Conservation (phyloP, 2,797 vertebrate genomes). For the Chiloscyllium punctatum region DNA sequence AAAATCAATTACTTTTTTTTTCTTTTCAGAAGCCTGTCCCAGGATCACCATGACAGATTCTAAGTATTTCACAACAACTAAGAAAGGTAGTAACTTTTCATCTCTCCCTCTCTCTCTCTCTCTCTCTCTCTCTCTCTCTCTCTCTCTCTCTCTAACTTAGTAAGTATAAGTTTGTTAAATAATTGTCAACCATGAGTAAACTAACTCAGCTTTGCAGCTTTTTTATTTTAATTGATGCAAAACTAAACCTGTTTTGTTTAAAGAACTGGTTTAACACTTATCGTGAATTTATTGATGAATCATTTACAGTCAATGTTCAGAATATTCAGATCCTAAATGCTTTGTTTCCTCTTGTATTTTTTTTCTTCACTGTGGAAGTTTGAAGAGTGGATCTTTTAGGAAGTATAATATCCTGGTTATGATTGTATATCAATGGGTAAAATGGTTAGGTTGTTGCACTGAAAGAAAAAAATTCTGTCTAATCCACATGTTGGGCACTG, state of each 20-base stretch:
- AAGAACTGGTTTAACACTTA: not conserved
- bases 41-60: conserved; percentile 91
- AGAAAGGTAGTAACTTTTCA: conserved; percentile 74
- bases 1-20: conserved; percentile 28
- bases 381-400: not conserved
- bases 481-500: not conserved
- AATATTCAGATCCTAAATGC: not conserved
- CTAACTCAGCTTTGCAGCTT: not conserved
- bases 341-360: not conserved
- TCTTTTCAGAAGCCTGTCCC: conserved; percentile 61
- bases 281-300: not conserved
- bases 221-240: not conserved
- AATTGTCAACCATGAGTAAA: not conserved
- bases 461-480: not conserved
- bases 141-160: not conserved
- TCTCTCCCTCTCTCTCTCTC: not conserved
- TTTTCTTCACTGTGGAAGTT: not conserved
- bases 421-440: not conserved
- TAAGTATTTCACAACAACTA: conserved; percentile 97
- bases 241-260: not conserved
- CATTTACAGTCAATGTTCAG: not conserved
- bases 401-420: not conserved
- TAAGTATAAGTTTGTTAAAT: conserved; percentile 11
- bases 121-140: not conserved
- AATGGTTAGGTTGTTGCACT: not conserved